These are phyloP conservation scores for Crossaster papposus DNA, from an alignment of 53 echinoderm and acorn worm species.

Conservation along the genomic window DNA sequence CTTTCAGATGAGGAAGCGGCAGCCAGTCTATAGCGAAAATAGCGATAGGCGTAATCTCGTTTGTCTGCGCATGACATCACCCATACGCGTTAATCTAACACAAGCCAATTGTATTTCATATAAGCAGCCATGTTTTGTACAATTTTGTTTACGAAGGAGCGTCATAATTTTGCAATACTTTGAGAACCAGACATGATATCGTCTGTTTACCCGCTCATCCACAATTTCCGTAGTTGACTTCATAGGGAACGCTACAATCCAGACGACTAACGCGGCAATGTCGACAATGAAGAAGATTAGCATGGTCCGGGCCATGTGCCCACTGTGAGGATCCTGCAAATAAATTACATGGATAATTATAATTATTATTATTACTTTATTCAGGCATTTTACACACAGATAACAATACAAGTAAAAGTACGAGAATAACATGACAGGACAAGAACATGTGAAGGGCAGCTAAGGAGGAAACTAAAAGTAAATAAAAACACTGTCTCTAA, in stretches of 20 bases:
- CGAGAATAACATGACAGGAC: no score
- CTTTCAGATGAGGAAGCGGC: no score
- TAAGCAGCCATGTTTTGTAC: background rate
- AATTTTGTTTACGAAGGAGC: no score
- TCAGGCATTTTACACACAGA: no score
- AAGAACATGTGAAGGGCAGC: no score
- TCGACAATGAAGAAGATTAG: constrained; percentile 65
- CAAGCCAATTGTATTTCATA: background rate
- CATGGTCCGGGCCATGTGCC: constrained; percentile 69
- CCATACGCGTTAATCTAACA: background rate
- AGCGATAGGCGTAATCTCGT: no score
- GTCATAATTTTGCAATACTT: background rate
- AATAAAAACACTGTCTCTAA: no score
- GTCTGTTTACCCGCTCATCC: constrained; percentile 49
- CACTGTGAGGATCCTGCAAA: constrained; percentile 70
- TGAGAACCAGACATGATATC: background rate
- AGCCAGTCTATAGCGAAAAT: no score
- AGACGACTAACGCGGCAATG: constrained; percentile 67
- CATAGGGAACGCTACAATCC: constrained; percentile 76
- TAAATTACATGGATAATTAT: background rate
- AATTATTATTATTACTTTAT: no score
- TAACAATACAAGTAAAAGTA: no score
- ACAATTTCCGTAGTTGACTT: constrained; percentile 50
- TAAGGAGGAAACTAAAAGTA: no score
- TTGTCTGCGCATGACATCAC: no score